These are phyloP conservation scores for Bathynomus jamesi DNA, from an alignment of 1,140 invertebrate genomes.

Conservation along the genomic window DNA sequence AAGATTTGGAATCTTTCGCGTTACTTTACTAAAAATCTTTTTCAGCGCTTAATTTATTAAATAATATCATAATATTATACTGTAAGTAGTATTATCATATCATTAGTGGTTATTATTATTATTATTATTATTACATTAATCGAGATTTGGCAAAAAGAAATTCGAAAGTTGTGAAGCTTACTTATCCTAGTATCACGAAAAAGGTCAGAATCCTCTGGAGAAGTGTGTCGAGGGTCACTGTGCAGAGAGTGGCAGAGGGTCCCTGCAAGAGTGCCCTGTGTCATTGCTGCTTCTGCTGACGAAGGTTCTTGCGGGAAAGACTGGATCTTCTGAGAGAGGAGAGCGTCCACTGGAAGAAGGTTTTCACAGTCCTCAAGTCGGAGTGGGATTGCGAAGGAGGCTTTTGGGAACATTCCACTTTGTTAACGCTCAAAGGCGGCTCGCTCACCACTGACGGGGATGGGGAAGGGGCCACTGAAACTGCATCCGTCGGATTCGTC, in stretches of 20 bases:
- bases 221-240: background rate
- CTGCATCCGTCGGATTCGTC: constrained; percentile 6
- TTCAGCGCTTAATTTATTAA: too few relatives aligned
- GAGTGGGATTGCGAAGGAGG: constrained; percentile 6
- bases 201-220: background rate
- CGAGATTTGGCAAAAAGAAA: too few relatives aligned
- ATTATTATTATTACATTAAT: too few relatives aligned
- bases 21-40: too few relatives aligned
- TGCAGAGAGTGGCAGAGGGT: background rate
- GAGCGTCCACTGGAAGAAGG: constrained; percentile 13
- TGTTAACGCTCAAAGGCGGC: background rate
- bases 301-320: background rate
- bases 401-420: background rate
- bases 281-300: background rate
- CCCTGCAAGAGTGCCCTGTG: background rate
- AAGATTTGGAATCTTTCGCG: too few relatives aligned
- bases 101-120: too few relatives aligned
- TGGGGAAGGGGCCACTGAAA: constrained; percentile 3
- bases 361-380: constrained; percentile 14
- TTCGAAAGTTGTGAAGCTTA: too few relatives aligned
- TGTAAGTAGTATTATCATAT: too few relatives aligned
- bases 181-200: background rate
- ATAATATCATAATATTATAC: too few relatives aligned
- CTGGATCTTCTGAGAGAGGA: constrained; percentile 14
- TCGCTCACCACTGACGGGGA: constrained; percentile 16